Evolutionary conservation across 2,888 invertebrate species (phyloP).

Genomic region (Salticus scenicus): DNA sequence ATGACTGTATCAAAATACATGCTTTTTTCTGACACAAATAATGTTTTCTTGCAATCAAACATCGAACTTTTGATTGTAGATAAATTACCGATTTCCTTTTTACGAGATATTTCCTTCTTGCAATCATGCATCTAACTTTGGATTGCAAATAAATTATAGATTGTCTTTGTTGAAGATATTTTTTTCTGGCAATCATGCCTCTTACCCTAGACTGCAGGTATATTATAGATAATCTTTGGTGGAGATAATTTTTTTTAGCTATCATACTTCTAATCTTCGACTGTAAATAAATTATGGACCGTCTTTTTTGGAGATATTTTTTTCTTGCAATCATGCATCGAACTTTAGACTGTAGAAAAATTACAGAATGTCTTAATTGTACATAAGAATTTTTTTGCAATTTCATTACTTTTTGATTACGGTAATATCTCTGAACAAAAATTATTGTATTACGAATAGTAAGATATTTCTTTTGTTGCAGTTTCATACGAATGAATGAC

Average conservation of each 20-base stretch:
- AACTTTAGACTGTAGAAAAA: not conserved
- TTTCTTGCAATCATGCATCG: not conserved
- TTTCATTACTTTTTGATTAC: not conserved
- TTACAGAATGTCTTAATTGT: not conserved
- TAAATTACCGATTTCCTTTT: too few species aligned
- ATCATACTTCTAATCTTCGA: too few species aligned
- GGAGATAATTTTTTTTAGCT: too few species aligned
- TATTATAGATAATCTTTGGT: too few species aligned
- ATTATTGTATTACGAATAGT: not conserved
- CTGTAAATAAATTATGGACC: too few species aligned
- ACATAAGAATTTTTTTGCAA: not conserved
- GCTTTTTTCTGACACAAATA: not conserved
- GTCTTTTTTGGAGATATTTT: not conserved
- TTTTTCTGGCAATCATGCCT: too few species aligned
- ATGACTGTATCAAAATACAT: not conserved
- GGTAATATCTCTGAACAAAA: not conserved
- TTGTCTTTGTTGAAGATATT: not conserved
- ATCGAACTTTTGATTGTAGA: too few species aligned
- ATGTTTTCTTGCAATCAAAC: not conserved
- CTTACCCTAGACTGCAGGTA: too few species aligned
- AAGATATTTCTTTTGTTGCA: not conserved
- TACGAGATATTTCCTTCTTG: not conserved
- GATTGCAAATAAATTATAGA: not conserved
- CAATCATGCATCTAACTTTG: not conserved
- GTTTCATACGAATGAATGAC: conserved; percentile 5